Base-by-base conservation (phyloP, 2,797 vertebrate genomes). In the Acanthurus leucopareius region DNA sequence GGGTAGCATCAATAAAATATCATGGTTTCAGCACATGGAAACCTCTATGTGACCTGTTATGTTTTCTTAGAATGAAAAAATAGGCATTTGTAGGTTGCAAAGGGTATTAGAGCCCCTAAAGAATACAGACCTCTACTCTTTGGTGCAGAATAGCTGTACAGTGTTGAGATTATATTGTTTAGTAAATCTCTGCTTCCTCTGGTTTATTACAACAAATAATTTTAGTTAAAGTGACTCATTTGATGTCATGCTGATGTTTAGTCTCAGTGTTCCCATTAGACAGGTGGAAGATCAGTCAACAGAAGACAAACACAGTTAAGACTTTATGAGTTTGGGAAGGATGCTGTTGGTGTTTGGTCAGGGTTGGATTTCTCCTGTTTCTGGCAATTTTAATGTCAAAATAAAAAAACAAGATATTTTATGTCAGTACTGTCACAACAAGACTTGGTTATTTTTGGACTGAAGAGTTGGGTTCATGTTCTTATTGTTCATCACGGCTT, bases 1-100 rank as follows among this genome's bases (percentile, higher is more conserved):
- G 1, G 19, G n/a, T 25, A 4, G 9, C 15, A 69, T 77, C 80
- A 48, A 69, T 77, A 53, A 25, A 13, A 73, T 42, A 67, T 48
- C 38, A 25, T 64, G 11, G 15, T 45, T 68, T 69, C 60, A 10
- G 19, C 32, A 8, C 28, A 38, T 9, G 3, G 16, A 59, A 3
- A 10, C n/a, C 3, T 15, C 13, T 20, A 4, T 7, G 1, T 73
- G 14, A 62, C 5, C 73, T 49, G 32, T 49, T 0, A 40, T 69
- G 3, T 25, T 52, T 10, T 59, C 25, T 40, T 5, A 64, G 44
- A 38, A 3, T 11, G 0, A 19, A 40, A 1, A 3, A 63, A 3
- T 0, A 3, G 11, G 6, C 11, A 20, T 20, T 19, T n/a, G 28
- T 3, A 13, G 11, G 10, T 2, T 35, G 10, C 40, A 62, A 22